phyloP scores from a whole-genome alignment of 2,797 vertebrate species.

The Galagoides demidoff region DNA sequence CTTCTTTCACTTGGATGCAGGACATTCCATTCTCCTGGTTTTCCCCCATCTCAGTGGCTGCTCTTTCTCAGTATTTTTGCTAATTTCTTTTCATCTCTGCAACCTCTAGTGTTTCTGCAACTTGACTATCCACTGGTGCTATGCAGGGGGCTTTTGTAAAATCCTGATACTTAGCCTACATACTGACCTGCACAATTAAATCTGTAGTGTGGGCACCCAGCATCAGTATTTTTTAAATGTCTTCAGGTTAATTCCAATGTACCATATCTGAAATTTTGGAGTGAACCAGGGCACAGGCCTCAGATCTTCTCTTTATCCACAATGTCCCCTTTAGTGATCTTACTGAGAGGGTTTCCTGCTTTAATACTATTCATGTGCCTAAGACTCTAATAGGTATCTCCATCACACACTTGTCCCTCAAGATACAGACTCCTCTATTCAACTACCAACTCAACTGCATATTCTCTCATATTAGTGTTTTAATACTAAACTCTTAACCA shows the following conservation, averaged over 20 bases:
- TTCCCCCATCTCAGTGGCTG: neutral
- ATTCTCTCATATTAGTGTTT: conserved; percentile 24
- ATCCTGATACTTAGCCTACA: neutral
- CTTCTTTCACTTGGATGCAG: neutral
- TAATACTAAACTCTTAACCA: neutral
- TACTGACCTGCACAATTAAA: neutral
- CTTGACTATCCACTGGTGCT: neutral
- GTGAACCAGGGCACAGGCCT: neutral
- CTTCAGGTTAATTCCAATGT: neutral
- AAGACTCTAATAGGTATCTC: neutral
- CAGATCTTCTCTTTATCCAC: neutral
- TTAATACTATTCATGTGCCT: neutral
- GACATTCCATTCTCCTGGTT: neutral
- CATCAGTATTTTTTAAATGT: neutral
- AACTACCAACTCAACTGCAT: neutral
- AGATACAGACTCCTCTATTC: neutral
- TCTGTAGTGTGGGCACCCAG: neutral
- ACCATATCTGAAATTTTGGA: neutral
- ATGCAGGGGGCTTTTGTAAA: neutral
- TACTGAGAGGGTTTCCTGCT: neutral
- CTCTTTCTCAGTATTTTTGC: neutral
- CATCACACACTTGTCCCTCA: neutral
- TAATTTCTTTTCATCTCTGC: neutral
- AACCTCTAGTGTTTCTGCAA: neutral
- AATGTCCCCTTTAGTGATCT: neutral